Percentiles rank a stretch among this genome's conserved stretches.
These are phyloP conservation scores for Pseudopleuronectes americanus DNA, from an alignment of 2,797 vertebrate species.

Conservation along the genomic window DNA sequence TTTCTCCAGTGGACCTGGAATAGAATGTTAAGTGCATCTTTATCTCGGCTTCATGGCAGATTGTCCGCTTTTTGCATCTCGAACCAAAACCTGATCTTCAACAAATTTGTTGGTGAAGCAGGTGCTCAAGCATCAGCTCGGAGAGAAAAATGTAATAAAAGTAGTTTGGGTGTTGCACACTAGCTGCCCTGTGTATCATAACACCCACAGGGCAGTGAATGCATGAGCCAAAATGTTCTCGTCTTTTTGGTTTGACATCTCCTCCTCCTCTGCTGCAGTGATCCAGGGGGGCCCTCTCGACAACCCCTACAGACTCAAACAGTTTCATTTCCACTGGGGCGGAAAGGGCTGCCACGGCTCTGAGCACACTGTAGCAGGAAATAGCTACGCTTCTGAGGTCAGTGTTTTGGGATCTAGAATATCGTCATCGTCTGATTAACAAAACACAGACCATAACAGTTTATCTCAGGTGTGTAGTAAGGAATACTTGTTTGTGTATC, in stretches of 20 bases:
- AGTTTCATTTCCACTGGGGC: constrained; percentile 99
- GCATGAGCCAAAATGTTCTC: background rate
- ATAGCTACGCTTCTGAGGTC: constrained; percentile 92
- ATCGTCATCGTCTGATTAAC: background rate
- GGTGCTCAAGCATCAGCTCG: constrained; percentile 16
- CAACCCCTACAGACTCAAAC: constrained; percentile 91
- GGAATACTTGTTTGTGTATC: background rate
- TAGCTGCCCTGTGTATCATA: background rate
- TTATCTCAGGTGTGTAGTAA: background rate
- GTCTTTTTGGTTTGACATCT: background rate
- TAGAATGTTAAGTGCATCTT: background rate
- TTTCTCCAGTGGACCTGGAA: background rate
- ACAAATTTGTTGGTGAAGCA: constrained; percentile 16
- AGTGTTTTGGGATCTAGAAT: constrained; percentile 22
- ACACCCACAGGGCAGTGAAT: constrained; percentile 4
- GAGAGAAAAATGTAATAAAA: constrained; percentile 3
- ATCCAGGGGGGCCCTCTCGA: constrained; percentile 91
- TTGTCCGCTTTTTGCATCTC: constrained; percentile 33
- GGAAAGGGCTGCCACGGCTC: constrained; percentile 89
- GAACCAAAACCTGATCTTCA: constrained; percentile 11
- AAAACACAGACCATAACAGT: background rate
- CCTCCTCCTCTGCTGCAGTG: constrained; percentile 76
- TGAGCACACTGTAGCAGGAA: constrained; percentile 92
- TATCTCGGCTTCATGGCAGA: background rate
- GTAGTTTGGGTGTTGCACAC: background rate